Evolutionary conservation across 2,113 vertebrate species (phyloP).

Genomic region (Caranx melampygus): DNA sequence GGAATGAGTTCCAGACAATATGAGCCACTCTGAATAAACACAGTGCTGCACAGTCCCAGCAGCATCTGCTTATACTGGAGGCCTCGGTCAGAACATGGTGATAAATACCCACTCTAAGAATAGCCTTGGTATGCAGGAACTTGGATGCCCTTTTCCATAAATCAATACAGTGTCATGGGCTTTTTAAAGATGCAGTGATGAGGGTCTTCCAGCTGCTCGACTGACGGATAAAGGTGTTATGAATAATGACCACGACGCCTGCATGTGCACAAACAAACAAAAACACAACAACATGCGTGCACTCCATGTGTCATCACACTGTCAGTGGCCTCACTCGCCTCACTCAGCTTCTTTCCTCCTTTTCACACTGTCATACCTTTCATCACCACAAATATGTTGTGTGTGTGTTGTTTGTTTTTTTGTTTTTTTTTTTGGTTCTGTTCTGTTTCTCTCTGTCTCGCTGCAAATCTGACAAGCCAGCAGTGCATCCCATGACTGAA

Average conservation of each 20-base stretch:
- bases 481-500: conserved; percentile 25
- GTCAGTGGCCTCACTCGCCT: not conserved
- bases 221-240: conserved; percentile 4
- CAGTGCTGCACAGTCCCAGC: conserved; percentile 7
- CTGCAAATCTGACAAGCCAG: not conserved
- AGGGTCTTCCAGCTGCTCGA: conserved; percentile 20
- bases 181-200: conserved; percentile 39
- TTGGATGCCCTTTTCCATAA: conserved; percentile 27
- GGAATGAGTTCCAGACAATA: conserved; percentile 48
- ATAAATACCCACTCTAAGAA: conserved; percentile 71
- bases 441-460: conserved; percentile 14
- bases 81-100: conserved; percentile 50
- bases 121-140: conserved; percentile 44
- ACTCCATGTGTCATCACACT: not conserved
- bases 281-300: not conserved
- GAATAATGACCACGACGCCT: not conserved
- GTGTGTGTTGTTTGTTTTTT: not conserved
- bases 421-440: not conserved
- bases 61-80: conserved; percentile 65
- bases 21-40: conserved; percentile 56
- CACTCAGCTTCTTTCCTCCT: not conserved
- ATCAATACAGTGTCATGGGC: conserved; percentile 33
- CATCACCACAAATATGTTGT: conserved; percentile 6
- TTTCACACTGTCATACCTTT: not conserved
- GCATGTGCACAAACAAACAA: conserved; percentile 13